Evolutionary conservation across 2,113 vertebrate genomes (phyloP).

Genomic region (Tonatia bakeri): DNA sequence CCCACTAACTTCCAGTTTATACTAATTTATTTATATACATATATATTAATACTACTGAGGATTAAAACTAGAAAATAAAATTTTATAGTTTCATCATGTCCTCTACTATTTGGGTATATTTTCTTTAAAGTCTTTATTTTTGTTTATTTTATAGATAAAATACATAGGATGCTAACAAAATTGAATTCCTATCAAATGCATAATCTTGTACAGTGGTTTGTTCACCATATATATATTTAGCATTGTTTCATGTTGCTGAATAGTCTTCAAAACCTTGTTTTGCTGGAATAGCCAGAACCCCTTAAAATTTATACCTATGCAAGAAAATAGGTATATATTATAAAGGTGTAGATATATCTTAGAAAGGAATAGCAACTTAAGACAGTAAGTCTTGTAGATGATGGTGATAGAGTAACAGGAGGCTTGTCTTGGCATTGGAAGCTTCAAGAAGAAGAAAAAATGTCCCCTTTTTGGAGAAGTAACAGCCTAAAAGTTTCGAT

Average conservation of each 20-base stretch:
- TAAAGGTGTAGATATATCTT: background rate
- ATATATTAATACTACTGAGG: background rate
- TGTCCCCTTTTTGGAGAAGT: background rate
- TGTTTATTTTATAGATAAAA: background rate
- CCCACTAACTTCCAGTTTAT: background rate
- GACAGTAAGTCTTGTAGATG: background rate
- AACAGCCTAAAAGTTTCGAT: background rate
- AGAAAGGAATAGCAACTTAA: background rate
- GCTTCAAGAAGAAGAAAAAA: background rate
- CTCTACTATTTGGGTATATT: background rate
- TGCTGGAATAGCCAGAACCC: background rate
- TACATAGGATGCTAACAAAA: background rate
- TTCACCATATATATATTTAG: background rate
- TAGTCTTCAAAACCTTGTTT: background rate
- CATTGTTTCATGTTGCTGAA: background rate
- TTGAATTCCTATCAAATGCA: background rate
- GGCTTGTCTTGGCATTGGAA: background rate
- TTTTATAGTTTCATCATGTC: background rate
- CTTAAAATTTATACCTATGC: background rate
- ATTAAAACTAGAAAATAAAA: conserved; percentile 21
- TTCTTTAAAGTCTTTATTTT: background rate
- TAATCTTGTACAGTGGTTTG: background rate
- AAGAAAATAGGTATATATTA: background rate
- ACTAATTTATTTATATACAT: background rate
- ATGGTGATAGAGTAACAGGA: background rate